phyloP scores from a whole-genome alignment of 2,888 invertebrate species.

The Malthinus seriepunctatus region DNA sequence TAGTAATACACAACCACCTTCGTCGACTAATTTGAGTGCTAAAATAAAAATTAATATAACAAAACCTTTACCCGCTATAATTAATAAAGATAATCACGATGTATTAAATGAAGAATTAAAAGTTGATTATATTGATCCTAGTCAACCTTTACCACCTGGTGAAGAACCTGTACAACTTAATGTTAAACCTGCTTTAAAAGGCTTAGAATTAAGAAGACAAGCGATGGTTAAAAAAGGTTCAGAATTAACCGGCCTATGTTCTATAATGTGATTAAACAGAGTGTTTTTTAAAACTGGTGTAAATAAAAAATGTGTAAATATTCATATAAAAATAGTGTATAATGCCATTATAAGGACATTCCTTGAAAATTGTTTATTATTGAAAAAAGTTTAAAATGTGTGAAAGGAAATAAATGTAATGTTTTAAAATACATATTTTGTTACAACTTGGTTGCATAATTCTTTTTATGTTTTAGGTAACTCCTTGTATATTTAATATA shows the following conservation, averaged over 20 bases:
- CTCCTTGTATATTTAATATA: too few species aligned
- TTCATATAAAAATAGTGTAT: too few species aligned
- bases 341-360: too few species aligned
- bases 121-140: conserved; percentile 41
- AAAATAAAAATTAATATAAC: conserved; percentile 84
- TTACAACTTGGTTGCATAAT: too few species aligned
- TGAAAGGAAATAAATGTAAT: too few species aligned
- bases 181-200: conserved; percentile 68
- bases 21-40: conserved; percentile 52
- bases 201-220: conserved; percentile 68
- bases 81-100: conserved; percentile 52
- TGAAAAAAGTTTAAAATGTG: too few species aligned
- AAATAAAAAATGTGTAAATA: background rate
- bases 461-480: too few species aligned
- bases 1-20: conserved; percentile 37
- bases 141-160: conserved; percentile 63
- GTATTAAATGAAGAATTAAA: conserved; percentile 14
- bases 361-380: too few species aligned
- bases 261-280: conserved; percentile 71
- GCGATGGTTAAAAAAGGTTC: conserved; percentile 74
- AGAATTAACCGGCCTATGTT: conserved; percentile 85
- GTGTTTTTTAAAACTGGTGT: conserved; percentile 1
- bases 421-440: too few species aligned
- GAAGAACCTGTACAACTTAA: conserved; percentile 59
- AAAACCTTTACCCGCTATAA: conserved; percentile 63